Evolutionary conservation across 2,113 vertebrate species (phyloP).

Genomic region (Catharus minimus): DNA sequence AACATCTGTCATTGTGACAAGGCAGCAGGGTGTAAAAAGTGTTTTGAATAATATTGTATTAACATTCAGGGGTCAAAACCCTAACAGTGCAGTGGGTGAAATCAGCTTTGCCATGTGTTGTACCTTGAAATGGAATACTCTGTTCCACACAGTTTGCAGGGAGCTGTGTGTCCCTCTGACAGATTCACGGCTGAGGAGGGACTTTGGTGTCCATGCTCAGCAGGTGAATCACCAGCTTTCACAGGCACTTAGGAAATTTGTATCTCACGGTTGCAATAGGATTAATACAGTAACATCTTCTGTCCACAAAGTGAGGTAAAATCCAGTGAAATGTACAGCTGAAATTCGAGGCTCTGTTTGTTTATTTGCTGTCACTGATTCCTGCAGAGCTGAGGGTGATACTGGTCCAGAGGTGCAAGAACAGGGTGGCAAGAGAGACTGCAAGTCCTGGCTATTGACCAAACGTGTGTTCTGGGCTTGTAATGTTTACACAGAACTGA

Average conservation of each 20-base stretch:
- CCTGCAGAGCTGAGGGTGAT: background rate
- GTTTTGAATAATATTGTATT: background rate
- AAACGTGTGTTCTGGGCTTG: background rate
- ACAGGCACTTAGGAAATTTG: background rate
- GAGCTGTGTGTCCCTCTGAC: rapidly evolving
- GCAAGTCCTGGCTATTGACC: background rate
- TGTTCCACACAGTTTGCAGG: background rate
- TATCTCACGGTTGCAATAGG: background rate
- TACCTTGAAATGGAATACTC: background rate
- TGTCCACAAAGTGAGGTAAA: background rate
- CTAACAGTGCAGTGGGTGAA: rapidly evolving
- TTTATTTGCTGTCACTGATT: background rate
- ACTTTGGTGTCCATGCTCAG: background rate
- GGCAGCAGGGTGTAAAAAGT: background rate
- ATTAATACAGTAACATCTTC: background rate
- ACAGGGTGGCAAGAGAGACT: background rate
- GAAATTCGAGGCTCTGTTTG: background rate
- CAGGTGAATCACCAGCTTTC: background rate
- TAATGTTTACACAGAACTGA: background rate
- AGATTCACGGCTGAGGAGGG: background rate
- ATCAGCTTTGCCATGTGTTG: background rate
- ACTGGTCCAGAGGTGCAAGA: background rate
- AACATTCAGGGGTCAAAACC: background rate
- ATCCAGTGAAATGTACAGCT: background rate
- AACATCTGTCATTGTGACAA: background rate